A percentile compares a stretch with the other conserved stretches of the same genome.
phyloP scores from a whole-genome alignment of 1,140 invertebrate species.

The Apis florea region DNA sequence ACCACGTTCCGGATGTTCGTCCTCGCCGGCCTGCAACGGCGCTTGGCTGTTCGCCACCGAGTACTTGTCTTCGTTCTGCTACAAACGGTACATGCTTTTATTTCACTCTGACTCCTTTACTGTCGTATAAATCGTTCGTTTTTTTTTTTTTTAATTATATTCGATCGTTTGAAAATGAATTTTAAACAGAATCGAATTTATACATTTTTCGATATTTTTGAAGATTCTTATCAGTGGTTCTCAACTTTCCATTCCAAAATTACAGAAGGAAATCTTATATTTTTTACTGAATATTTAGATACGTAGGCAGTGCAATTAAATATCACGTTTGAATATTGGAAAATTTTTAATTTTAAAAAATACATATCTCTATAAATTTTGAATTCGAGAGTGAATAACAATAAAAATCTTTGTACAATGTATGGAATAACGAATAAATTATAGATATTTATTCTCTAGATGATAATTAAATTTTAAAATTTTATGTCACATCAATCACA shows the following conservation, averaged over 20 bases:
- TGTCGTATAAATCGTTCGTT: not conserved
- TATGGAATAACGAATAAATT: too few relatives aligned
- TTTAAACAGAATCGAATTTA: not conserved
- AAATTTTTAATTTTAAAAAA: too few relatives aligned
- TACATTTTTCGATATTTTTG: not conserved
- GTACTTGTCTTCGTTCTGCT: slow-evolving; percentile 79
- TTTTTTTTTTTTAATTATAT: not conserved
- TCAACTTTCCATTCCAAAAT: not conserved
- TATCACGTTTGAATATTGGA: not conserved
- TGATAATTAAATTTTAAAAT: too few relatives aligned
- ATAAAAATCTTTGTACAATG: too few relatives aligned
- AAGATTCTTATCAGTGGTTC: not conserved
- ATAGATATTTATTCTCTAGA: too few relatives aligned
- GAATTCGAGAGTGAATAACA: too few relatives aligned
- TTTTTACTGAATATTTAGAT: too few relatives aligned
- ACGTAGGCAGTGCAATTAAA: too few relatives aligned
- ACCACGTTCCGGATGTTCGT: slow-evolving; percentile 84
- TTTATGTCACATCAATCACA: not conserved
- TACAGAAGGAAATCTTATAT: too few relatives aligned
- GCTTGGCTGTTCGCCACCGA: slow-evolving; percentile 81
- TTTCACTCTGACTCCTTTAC: not conserved
- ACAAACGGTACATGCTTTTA: slow-evolving; percentile 7
- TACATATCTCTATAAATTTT: too few relatives aligned
- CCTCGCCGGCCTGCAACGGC: slow-evolving; percentile 75
- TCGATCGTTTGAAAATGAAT: not conserved